Base-by-base conservation (phyloP, 53 echinoderm and acorn worm genomes). In the Zoroaster sp. region DNA sequence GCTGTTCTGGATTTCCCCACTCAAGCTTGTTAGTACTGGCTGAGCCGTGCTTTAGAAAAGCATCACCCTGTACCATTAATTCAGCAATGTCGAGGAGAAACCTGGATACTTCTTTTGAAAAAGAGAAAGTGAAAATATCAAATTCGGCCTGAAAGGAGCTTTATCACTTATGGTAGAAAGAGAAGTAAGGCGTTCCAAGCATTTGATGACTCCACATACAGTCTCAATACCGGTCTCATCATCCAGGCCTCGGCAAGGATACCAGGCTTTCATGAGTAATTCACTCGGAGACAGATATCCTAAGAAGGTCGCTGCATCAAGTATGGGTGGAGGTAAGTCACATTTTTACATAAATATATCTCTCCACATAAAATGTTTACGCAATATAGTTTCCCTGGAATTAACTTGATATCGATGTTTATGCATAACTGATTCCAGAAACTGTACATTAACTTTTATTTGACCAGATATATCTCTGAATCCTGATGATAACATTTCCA, bases 281-380 rank as follows among this genome's bases (percentile, higher is more conserved):
- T 68, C 67, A 45, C 41, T 44, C 30, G 69, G 45, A 34, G 83
- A 66, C 44, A 68, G 66, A 13, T 68, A 42, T 45, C 68, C 83
- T 30, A 83, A 83, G 69, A 83, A 83, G 83, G 83, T 83, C 21
- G 83, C 83, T 83, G 45, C 69, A 38, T 41, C 83, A 67, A 68
- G 67, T 45, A 83, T 83, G 83, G 83, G 66, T 67, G 83, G 67
- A 66, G 83, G 83, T 83, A 83, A 35, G 83, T 33, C 36, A 12
- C 15, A 5, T 37, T 71, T 3, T 37, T 17, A n/a, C n/a, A n/a
- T n/a, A n/a, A n/a, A n/a, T n/a, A n/a, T n/a, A n/a, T n/a, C n/a
- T n/a, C n/a, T n/a, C n/a, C n/a, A n/a, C n/a, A n/a, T n/a, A n/a
- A n/a, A n/a, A n/a, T n/a, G n/a, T n/a, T n/a, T n/a, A n/a, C n/a